Evolutionary conservation across 2,113 vertebrate genomes (phyloP), one percentile per base, ranked within the genome.

Genomic region (Calyptommatus sinebrachiatus): DNA sequence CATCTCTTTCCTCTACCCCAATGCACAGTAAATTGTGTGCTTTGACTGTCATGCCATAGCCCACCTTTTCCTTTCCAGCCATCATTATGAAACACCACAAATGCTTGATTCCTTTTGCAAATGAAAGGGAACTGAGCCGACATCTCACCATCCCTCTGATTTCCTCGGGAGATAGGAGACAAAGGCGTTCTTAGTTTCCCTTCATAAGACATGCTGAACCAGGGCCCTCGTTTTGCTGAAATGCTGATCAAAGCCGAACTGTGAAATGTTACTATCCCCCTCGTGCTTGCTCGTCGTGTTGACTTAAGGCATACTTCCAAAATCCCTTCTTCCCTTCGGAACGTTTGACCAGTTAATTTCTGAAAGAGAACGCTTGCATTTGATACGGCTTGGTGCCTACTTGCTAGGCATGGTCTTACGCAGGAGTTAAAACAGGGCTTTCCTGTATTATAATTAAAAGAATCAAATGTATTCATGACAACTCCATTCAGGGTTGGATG

Each of bases 231-330:
- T 92, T 95, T 93, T 91, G 91, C 91, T 95, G 95, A 95, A 93
- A 95, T 76, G 66, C 88, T 93, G 94, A 95, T 95, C 94, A 95
- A 95, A 95, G 94, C 88, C 0, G 48, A 84, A 87, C 93, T 92
- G 93, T 94, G 94, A 95, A 95, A 95, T 90, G 92, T 92, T 93
- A 93, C 95, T 94, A 94, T 92, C 94, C 95, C 53, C 94, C 83
- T 92, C 35, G 35, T 87, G 95, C 93, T 95, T 75, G 84, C 48
- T 57, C 78, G 88, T 80, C 48, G 80, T 95, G 95, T 95, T 95
- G 94, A 94, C 91, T 95, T 93, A 94, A 90, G 89, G 89, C 94
- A 94, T 95, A 93, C 88, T 94, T 95, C 92, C 93, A 87, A 94
- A 95, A 92, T 93, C 93, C 93, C 92, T 86, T 79, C 90, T 94